Evolutionary conservation across 2,797 vertebrate species (phyloP).

Genomic region (Poecilia wingei): DNA sequence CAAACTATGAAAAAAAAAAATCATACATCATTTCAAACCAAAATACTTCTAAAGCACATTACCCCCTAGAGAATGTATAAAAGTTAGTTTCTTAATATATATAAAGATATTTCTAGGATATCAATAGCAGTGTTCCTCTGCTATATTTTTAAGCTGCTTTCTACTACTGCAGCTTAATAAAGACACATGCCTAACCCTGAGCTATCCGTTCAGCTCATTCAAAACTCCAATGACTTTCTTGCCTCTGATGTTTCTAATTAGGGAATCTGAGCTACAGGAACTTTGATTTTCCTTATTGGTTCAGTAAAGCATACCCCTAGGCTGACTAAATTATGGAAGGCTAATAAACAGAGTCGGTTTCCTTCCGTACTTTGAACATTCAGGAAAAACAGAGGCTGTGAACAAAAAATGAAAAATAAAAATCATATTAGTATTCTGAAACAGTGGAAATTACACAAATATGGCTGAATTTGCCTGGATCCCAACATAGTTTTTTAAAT

Average conservation of each 20-base stretch:
- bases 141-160: not conserved
- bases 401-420: not conserved
- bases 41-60: slow-evolving; percentile 5
- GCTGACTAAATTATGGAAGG: slow-evolving; percentile 41
- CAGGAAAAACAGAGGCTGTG: slow-evolving; percentile 1
- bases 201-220: slow-evolving; percentile 45
- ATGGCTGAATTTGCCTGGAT: too few species aligned
- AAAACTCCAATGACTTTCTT: slow-evolving; percentile 35
- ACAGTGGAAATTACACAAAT: not conserved
- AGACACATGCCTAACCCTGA: slow-evolving; percentile 21
- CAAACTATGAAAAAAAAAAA: slow-evolving; percentile 17
- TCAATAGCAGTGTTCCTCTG: not conserved
- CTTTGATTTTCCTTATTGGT: slow-evolving; percentile 58
- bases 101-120: not conserved
- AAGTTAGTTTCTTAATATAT: slow-evolving; percentile 18
- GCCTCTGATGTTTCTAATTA: slow-evolving; percentile 66
- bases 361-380: slow-evolving; percentile 10
- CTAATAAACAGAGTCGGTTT: slow-evolving; percentile 17
- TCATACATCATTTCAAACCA: not conserved
- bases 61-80: slow-evolving; percentile 1
- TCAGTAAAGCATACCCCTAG: slow-evolving; percentile 51
- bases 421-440: not conserved
- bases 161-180: slow-evolving; percentile 36
- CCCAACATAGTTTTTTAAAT: not conserved
- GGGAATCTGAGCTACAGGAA: slow-evolving; percentile 40